These are phyloP conservation scores for Pristionchus japonicus DNA, from an alignment of 2,888 invertebrate species.

Conservation along the genomic window DNA sequence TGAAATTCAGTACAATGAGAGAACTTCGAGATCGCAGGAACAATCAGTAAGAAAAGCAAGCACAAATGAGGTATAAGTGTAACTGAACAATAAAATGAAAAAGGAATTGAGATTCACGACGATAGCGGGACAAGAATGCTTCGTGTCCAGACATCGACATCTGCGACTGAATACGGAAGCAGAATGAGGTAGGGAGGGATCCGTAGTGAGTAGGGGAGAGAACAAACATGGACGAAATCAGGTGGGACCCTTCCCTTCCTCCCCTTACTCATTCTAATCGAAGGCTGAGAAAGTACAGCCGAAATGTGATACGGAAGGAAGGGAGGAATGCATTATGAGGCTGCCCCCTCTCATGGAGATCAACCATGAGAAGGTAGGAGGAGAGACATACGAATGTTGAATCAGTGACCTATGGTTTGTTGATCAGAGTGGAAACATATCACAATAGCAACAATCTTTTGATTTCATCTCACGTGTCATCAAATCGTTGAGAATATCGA, in stretches of 20 bases:
- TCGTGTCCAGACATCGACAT: neutral
- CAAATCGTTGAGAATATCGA: no score
- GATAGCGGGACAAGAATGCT: neutral
- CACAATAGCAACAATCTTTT: no score
- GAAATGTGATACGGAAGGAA: neutral
- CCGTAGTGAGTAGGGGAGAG: neutral
- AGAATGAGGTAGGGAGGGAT: neutral
- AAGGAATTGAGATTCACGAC: neutral
- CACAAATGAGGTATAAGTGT: no score
- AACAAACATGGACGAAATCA: neutral
- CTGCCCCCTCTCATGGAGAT: neutral
- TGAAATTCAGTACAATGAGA: no score
- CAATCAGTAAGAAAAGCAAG: no score
- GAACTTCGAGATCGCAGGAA: no score
- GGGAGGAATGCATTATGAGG: slow-evolving; percentile 32
- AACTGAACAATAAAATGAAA: no score
- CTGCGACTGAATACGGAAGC: neutral
- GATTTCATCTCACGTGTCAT: no score
- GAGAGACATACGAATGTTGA: neutral
- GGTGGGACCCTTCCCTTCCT: neutral
- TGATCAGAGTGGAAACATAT: neutral
- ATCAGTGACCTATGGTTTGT: neutral
- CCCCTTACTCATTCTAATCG: slow-evolving; percentile 12
- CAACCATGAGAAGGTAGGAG: no score
- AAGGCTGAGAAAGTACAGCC: slow-evolving; percentile 24